Percentiles rank a stretch among this genome's conserved stretches.
Evolutionary conservation across 2,113 vertebrate genomes (phyloP).

Genomic region (Clupea harengus): DNA sequence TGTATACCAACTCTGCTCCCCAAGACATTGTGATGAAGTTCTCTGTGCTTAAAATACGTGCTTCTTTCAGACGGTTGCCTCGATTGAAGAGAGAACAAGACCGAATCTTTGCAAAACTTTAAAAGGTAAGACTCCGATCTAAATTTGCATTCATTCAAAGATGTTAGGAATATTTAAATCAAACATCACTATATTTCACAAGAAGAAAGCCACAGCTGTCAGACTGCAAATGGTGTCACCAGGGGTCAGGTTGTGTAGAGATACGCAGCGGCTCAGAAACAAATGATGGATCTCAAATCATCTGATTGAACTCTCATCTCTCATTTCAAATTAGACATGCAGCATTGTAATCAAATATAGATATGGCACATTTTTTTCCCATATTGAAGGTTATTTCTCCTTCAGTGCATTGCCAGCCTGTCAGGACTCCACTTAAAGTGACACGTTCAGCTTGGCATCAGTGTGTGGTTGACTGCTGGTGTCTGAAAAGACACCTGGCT

Average conservation of each 20-base stretch:
- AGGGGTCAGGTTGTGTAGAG: background rate
- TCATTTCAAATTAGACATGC: background rate
- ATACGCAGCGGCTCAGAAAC: background rate
- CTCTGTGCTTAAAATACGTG: background rate
- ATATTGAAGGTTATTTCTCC: background rate
- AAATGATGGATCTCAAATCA: background rate
- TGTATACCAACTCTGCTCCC: background rate
- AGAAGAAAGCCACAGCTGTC: background rate
- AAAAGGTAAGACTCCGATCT: constrained; percentile 73
- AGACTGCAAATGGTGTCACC: background rate
- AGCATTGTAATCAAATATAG: background rate
- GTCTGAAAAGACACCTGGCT: background rate
- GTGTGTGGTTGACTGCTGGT: background rate
- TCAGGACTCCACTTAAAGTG: background rate
- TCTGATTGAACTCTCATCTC: background rate
- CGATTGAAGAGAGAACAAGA: constrained; percentile 90
- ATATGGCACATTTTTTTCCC: background rate
- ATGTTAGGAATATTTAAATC: constrained; percentile 3
- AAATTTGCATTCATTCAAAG: background rate
- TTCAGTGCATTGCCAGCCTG: background rate
- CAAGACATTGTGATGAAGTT: background rate
- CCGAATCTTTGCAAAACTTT: constrained; percentile 90
- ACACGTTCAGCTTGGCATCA: background rate
- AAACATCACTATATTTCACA: background rate
- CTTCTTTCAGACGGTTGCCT: constrained; percentile 77